Evolutionary conservation across 2,113 vertebrate genomes (phyloP).

Genomic region (Paedocypris sp.): DNA sequence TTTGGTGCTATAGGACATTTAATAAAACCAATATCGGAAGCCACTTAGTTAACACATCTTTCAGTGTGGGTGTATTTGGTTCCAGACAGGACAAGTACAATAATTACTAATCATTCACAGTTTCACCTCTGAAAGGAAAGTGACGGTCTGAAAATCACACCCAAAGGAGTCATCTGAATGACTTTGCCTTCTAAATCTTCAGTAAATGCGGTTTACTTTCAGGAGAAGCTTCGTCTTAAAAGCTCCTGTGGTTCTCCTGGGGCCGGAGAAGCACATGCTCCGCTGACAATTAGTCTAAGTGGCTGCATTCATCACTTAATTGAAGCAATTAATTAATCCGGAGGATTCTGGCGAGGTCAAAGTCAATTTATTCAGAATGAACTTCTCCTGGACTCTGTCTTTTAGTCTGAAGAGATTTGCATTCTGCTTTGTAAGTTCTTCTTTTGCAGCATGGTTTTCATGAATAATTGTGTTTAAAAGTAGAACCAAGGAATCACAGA

Average conservation of each 20-base stretch:
- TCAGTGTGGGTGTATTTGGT: conserved; percentile 12
- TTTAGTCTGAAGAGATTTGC: conserved; percentile 25
- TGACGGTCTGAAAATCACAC: conserved; percentile 17
- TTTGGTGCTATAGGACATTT: too few relatives aligned
- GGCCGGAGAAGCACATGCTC: conserved; percentile 20
- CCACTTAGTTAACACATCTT: not conserved
- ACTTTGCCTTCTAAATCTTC: conserved; percentile 18
- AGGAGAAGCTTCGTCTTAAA: not conserved
- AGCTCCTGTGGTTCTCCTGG: conserved; percentile 17
- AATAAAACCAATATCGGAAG: too few relatives aligned
- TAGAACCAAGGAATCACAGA: too few relatives aligned
- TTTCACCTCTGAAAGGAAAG: not conserved
- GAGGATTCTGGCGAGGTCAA: conserved; percentile 22
- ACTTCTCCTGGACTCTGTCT: conserved; percentile 30
- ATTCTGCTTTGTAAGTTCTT: conserved; percentile 20
- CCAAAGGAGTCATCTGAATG: conserved; percentile 15
- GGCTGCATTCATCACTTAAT: conserved; percentile 46
- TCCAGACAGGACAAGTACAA: conserved; percentile 13
- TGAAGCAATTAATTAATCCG: conserved; percentile 45
- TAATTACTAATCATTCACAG: conserved; percentile 26
- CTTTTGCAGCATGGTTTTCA: conserved; percentile 19
- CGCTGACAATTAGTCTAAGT: conserved; percentile 44
- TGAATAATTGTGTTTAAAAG: too few relatives aligned
- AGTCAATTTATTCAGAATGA: conserved; percentile 43
- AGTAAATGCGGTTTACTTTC: conserved; percentile 2